phyloP scores from a whole-genome alignment of 2,888 invertebrate species.

The Caenorhabditis sulstoni region DNA sequence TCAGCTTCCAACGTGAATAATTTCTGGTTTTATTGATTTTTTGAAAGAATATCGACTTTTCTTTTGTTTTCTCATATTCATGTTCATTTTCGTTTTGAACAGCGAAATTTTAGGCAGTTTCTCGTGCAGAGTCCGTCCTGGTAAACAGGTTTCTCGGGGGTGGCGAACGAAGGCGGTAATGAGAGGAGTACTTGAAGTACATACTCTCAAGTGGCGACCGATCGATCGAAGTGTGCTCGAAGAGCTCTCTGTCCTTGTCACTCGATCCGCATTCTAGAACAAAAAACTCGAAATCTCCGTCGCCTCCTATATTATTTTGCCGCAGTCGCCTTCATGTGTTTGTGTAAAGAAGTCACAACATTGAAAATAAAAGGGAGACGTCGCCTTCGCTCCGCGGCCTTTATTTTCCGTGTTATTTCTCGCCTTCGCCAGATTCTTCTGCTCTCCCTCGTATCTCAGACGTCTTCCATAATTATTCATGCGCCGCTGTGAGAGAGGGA shows the following conservation, averaged over 20 bases:
- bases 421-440: not conserved
- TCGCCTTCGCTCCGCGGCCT: not conserved
- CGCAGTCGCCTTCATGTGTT: not conserved
- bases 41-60: not conserved
- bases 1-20: not conserved
- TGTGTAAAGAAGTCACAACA: not conserved
- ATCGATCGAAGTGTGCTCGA: conserved; percentile 51
- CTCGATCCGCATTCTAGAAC: conserved; percentile 19
- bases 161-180: conserved; percentile 44
- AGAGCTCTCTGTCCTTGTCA: conserved; percentile 31
- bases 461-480: conserved; percentile 40
- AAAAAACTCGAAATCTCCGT: conserved; percentile 3
- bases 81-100: not conserved
- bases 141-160: conserved; percentile 35
- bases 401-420: not conserved
- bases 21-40: conserved; percentile 7
- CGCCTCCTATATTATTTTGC: not conserved
- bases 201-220: conserved; percentile 52
- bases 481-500: conserved; percentile 4
- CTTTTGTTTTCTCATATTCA: not conserved
- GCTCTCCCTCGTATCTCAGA: not conserved
- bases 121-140: not conserved
- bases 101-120: not conserved
- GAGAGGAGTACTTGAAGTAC: conserved; percentile 56
- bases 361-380: not conserved